A percentile compares a stretch with the other conserved stretches of the same genome.
phyloP scores from a whole-genome alignment of 1,140 invertebrate species.

The Holcopasites calliopsidis region DNA sequence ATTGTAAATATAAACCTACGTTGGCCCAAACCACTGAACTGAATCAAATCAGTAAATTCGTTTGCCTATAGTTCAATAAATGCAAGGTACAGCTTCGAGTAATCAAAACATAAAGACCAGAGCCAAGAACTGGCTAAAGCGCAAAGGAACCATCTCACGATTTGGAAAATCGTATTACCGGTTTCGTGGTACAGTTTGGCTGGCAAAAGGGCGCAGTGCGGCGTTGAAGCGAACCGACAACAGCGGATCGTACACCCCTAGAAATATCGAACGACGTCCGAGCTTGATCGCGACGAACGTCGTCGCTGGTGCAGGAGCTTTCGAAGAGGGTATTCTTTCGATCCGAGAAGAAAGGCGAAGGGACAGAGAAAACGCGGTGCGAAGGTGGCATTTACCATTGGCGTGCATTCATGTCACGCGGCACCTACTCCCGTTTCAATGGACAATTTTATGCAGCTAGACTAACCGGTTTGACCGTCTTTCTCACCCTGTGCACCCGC shows the following conservation, averaged over 20 bases:
- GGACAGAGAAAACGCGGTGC: constrained; percentile 26
- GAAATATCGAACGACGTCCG: constrained; percentile 43
- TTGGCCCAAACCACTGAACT: too few relatives aligned
- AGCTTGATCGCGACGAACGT: constrained; percentile 15
- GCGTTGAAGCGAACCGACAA: background rate
- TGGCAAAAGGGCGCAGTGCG: constrained; percentile 10
- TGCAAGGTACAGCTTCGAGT: too few relatives aligned
- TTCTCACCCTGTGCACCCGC: constrained; percentile 17
- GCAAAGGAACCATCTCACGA: too few relatives aligned
- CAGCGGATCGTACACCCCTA: constrained; percentile 9
- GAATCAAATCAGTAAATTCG: too few relatives aligned
- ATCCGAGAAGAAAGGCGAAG: constrained; percentile 19
- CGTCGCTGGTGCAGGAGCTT: background rate
- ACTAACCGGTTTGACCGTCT: constrained; percentile 60
- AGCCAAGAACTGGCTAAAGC: background rate
- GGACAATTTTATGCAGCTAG: constrained; percentile 51
- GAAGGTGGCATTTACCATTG: constrained; percentile 13
- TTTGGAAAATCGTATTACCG: background rate
- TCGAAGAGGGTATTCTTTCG: constrained; percentile 35
- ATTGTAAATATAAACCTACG: background rate
- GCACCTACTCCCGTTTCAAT: constrained; percentile 52
- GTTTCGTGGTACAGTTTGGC: background rate
- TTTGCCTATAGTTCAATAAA: too few relatives aligned
- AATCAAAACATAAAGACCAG: background rate
- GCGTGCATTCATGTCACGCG: constrained; percentile 67